Base-by-base conservation (phyloP, 2,888 invertebrate species). In the Sphaerophoria taeniata region DNA sequence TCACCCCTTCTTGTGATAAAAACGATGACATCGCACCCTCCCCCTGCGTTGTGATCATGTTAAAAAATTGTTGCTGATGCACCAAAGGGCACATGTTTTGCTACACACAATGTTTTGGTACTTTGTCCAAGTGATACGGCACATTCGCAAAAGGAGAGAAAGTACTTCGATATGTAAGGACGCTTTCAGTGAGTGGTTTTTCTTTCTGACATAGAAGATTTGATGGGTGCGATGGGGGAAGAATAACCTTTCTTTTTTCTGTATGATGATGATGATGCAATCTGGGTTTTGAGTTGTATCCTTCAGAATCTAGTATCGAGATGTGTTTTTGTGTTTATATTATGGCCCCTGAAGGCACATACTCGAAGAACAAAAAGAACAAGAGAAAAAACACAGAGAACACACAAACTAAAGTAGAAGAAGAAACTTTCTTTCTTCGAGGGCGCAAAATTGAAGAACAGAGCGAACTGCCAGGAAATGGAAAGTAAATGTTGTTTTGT, bases 401-500 rank as follows among this genome's bases (percentile, higher is more conserved):
- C 36, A 24, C n/a, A 60, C 33, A 53, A 60, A 53, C 16, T 31
- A 12, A 0, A 55, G 24, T 24, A 55, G 33, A 51, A 36, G 51
- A 51, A 65, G 65, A 51, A 65, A 63, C 63, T 63, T 63, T 63
- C 45, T 47, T 45, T 63, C 34, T 24, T 34, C 1, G 49, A 51
- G 36, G 24, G 51, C 1, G 9, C 4, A 60, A 51, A 12, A 9
- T 3, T 9, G 11, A 5, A 9, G 12, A 9, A 43, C 43, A 11
- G 11, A 4, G 12, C 55, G 9, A 6, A 24, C 24, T 24, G 24
- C 24, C 24, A 34, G 49, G 56, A 77, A 75, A 80, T 70, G 51
- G 45, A 75, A 75, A 75, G 67, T 73, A 79, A 74, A 75, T 80
- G 63, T 69, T 73, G 55, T 65, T 63, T 75, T 49, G 61, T 56